Conservation (phyloP, 2,113 vertebrate species). For the Microcebus murinus region DNA sequence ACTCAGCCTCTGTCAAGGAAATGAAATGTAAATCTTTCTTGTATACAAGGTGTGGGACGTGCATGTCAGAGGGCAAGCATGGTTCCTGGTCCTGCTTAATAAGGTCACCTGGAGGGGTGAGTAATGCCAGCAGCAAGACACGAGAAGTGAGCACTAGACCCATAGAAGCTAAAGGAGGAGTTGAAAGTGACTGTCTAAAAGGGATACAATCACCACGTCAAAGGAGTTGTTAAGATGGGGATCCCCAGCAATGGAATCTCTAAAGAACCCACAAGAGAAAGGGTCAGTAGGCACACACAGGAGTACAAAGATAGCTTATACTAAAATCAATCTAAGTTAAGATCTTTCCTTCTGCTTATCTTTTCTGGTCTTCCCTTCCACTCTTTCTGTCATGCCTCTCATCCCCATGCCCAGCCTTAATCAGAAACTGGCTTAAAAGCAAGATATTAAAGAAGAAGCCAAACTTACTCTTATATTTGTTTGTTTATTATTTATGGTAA, state of each 20-base stretch:
- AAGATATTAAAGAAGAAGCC: neutral
- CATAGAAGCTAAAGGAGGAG: neutral
- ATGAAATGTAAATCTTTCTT: neutral
- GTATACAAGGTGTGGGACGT: fast-evolving
- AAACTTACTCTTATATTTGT: neutral
- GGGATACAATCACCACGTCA: neutral
- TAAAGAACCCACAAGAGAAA: neutral
- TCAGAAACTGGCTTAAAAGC: neutral
- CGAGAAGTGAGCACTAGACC: neutral
- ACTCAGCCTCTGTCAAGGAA: neutral
- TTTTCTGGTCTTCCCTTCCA: neutral
- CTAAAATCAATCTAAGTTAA: neutral
- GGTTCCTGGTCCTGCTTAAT: neutral
- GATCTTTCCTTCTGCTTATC: neutral
- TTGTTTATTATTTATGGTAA: neutral
- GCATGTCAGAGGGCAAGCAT: neutral
- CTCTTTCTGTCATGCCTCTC: neutral
- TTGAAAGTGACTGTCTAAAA: neutral
- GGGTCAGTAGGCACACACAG: neutral
- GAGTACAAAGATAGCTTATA: neutral
- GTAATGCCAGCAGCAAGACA: neutral
- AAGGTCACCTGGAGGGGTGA: neutral
- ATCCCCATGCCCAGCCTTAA: fast-evolving
- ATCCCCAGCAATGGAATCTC: neutral
- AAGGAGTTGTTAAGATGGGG: neutral